A percentile compares a stretch with the other conserved stretches of the same genome.
These are phyloP conservation scores for Dipus sagitta DNA, from an alignment of 2,797 vertebrate genomes.

Conservation along the genomic window DNA sequence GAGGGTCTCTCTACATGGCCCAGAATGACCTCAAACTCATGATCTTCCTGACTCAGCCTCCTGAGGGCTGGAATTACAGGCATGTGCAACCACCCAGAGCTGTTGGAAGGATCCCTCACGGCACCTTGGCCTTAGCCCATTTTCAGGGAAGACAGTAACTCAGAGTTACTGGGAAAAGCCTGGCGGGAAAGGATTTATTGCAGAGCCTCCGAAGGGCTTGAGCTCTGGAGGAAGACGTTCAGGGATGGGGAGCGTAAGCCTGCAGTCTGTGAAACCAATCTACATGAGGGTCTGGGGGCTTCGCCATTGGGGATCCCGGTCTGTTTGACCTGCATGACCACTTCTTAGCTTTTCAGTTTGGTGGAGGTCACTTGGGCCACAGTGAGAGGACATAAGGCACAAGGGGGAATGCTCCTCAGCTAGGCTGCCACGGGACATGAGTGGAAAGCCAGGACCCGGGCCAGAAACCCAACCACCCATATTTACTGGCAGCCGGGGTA, in stretches of 20 bases:
- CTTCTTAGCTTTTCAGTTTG: not conserved
- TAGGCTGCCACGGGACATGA: not conserved
- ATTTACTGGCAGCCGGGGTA: too few species aligned
- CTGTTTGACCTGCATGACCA: not conserved
- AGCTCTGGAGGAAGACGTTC: constrained; percentile 30
- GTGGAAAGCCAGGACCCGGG: not conserved
- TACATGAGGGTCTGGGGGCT: not conserved
- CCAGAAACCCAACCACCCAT: too few species aligned
- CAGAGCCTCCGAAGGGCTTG: not conserved
- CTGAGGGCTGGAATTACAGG: too few species aligned
- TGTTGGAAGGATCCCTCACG: not conserved
- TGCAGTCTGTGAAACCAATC: not conserved
- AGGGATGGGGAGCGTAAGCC: not conserved
- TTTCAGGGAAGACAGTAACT: not conserved
- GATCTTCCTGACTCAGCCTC: too few species aligned
- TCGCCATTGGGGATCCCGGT: not conserved
- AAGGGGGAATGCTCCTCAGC: not conserved
- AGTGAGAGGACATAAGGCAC: not conserved
- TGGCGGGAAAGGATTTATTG: not conserved
- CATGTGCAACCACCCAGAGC: too few species aligned
- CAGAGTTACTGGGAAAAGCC: not conserved
- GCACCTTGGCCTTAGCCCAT: not conserved
- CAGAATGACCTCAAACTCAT: too few species aligned
- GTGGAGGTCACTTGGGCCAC: not conserved
- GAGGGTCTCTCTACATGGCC: too few species aligned